A percentile compares a stretch with the other conserved stretches of the same genome.
These are phyloP conservation scores for Agrypnia vestita DNA, from an alignment of 1,140 invertebrate genomes.

Conservation along the genomic window DNA sequence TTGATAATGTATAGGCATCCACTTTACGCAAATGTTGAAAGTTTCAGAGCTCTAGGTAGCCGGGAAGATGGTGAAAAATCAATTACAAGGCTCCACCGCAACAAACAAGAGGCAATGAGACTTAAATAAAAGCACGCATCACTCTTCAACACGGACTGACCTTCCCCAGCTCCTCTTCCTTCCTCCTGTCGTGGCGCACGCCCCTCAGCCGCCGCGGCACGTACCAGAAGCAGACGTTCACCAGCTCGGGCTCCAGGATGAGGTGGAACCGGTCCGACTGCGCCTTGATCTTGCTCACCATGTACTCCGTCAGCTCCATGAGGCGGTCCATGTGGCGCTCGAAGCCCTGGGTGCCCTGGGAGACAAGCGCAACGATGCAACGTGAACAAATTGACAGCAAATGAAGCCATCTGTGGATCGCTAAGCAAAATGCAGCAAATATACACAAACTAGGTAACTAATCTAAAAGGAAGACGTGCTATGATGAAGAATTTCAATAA, in stretches of 20 bases:
- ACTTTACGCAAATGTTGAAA: too few species aligned
- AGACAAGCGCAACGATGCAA: slow-evolving; percentile 9
- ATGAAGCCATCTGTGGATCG: too few species aligned
- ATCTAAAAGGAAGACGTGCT: too few species aligned
- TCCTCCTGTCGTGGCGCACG: slow-evolving; percentile 83
- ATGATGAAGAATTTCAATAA: too few species aligned
- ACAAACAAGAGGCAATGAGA: background rate
- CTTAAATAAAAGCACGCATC: too few species aligned
- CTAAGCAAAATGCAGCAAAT: too few species aligned
- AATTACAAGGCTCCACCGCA: too few species aligned
- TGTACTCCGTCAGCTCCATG: slow-evolving; percentile 92
- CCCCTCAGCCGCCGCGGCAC: slow-evolving; percentile 89
- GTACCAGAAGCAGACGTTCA: slow-evolving; percentile 99
- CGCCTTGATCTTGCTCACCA: slow-evolving; percentile 87
- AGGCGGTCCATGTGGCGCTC: slow-evolving; percentile 93
- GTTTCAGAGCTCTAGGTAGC: too few species aligned
- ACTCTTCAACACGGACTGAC: slow-evolving; percentile 77
- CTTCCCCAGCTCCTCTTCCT: slow-evolving; percentile 88
- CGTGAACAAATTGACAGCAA: too few species aligned
- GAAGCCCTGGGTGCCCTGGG: slow-evolving; percentile 91
- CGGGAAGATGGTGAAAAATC: too few species aligned
- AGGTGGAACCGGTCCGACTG: slow-evolving; percentile 93
- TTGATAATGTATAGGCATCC: too few species aligned
- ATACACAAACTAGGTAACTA: too few species aligned
- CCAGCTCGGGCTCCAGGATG: slow-evolving; percentile 93